phyloP scores from a whole-genome alignment of 1,140 invertebrate species.

The Batillaria attramentaria region DNA sequence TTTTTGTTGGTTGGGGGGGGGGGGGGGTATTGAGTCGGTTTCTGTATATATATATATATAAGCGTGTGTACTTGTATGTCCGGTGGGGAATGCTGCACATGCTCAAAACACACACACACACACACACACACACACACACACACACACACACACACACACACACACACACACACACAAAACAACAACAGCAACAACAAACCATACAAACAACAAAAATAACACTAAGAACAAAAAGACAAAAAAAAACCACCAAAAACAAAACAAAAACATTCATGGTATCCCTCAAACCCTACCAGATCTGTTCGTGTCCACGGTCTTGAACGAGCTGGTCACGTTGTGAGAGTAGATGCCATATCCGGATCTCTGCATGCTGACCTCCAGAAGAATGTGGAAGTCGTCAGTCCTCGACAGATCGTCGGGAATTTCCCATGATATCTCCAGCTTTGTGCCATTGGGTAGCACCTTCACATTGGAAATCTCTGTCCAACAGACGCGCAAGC shows the following conservation, averaged over 20 bases:
- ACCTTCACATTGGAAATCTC: no score
- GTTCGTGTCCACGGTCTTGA: not conserved
- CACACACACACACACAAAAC: not conserved
- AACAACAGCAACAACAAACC: not conserved
- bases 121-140: not conserved
- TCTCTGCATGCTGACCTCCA: not conserved
- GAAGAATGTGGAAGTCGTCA: not conserved
- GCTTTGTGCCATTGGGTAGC: no score
- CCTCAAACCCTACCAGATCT: no score
- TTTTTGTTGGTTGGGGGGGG: not conserved
- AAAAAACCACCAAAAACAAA: not conserved
- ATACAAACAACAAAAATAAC: not conserved
- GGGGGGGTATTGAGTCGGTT: not conserved
- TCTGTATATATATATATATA: not conserved
- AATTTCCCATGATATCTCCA: no score
- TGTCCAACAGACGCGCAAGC: no score
- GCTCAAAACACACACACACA: not conserved
- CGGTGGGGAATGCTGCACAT: not conserved
- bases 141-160: not conserved
- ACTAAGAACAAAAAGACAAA: not conserved
- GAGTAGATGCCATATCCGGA: no score
- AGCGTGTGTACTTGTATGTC: not conserved
- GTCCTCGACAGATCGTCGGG: not conserved
- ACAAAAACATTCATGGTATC: not conserved
- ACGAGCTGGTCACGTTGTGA: no score